Percentiles rank a stretch among this genome's conserved stretches.
Conservation (phyloP, 2,888 invertebrate species). For the Tenthredo livida region DNA sequence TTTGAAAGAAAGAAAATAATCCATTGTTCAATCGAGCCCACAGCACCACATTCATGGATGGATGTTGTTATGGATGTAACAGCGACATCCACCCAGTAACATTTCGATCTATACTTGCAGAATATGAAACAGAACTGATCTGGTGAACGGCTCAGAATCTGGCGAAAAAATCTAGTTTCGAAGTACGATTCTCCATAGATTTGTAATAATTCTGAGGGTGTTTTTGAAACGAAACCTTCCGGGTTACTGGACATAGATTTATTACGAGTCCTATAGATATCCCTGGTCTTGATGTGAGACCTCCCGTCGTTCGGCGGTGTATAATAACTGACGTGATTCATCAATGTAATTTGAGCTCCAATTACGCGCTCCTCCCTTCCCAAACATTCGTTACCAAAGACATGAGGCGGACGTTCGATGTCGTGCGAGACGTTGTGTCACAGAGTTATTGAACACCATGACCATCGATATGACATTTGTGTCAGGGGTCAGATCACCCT, state of each 20-base stretch:
- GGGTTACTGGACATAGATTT: background rate
- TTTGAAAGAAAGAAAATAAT: background rate
- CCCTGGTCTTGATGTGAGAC: background rate
- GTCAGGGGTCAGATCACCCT: constrained; percentile 58
- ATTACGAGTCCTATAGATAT: background rate
- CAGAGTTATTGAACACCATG: background rate
- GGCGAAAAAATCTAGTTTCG: no score
- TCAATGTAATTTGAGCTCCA: constrained; percentile 9
- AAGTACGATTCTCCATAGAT: no score
- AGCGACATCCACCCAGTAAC: no score
- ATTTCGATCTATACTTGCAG: no score
- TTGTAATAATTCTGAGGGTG: no score
- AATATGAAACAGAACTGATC: no score
- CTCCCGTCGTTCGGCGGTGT: background rate
- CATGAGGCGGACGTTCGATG: background rate
- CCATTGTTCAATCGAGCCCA: no score
- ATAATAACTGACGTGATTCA: background rate
- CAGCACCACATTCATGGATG: no score
- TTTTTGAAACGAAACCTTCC: no score
- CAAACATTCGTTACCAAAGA: constrained; percentile 14
- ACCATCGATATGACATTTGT: constrained; percentile 10
- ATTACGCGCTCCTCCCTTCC: background rate
- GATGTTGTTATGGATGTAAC: no score
- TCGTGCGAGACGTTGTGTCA: background rate
- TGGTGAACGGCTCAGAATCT: no score